Evolutionary conservation across 2,888 invertebrate species (phyloP).

Genomic region (Ditula angustiorana): DNA sequence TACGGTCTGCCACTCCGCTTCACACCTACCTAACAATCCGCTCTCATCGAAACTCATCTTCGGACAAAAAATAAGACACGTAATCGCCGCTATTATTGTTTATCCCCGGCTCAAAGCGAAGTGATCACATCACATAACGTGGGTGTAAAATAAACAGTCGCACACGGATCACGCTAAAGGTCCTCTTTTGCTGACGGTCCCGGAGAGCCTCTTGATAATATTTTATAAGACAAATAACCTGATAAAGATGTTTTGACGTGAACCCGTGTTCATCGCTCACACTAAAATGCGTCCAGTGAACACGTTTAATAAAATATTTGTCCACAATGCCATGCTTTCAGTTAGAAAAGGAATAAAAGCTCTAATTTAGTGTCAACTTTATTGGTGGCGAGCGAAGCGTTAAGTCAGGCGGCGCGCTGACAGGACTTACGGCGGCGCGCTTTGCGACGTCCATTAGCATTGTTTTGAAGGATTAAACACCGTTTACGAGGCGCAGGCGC

Average conservation of each 20-base stretch:
- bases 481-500: slow-evolving; percentile 62
- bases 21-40: slow-evolving; percentile 68
- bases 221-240: slow-evolving; percentile 86
- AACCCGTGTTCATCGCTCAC: slow-evolving; percentile 85
- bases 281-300: slow-evolving; percentile 83
- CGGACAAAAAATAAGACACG: slow-evolving; percentile 80
- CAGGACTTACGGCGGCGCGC: slow-evolving; percentile 75
- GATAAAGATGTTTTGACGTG: slow-evolving; percentile 86
- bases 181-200: slow-evolving; percentile 84
- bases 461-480: slow-evolving; percentile 83
- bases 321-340: slow-evolving; percentile 77
- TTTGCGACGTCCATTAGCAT: slow-evolving; percentile 83
- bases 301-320: slow-evolving; percentile 83
- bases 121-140: slow-evolving; percentile 74
- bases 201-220: slow-evolving; percentile 84
- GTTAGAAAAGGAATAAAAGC: slow-evolving; percentile 74
- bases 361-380: slow-evolving; percentile 83
- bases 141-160: slow-evolving; percentile 83
- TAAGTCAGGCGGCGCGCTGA: slow-evolving; percentile 80
- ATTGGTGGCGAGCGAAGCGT: slow-evolving; percentile 81
- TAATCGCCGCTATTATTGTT: slow-evolving; percentile 83
- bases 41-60: slow-evolving; percentile 73
- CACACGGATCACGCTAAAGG: slow-evolving; percentile 76
- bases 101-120: slow-evolving; percentile 77
- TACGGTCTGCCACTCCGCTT: slow-evolving; percentile 71